These are phyloP conservation scores for Cichladusa arquata DNA, from an alignment of 2,113 vertebrate genomes.

Conservation along the genomic window DNA sequence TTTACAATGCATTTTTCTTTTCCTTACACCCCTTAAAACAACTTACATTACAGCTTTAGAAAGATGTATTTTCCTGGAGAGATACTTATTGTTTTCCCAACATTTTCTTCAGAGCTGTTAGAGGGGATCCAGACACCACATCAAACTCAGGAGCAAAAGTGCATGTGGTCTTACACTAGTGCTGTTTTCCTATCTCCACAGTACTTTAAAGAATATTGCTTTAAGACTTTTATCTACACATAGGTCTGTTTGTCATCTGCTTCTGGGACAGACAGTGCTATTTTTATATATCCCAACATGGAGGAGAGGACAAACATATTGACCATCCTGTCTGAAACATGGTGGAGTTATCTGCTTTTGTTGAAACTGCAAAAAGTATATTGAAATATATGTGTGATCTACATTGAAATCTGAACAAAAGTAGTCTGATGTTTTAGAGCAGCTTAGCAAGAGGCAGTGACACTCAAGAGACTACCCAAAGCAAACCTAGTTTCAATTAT, in stretches of 20 bases:
- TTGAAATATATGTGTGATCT: background rate
- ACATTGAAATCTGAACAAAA: background rate
- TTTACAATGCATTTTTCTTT: background rate
- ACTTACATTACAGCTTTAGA: background rate
- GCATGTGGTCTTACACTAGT: background rate
- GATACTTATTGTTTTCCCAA: background rate
- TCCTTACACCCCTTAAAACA: background rate
- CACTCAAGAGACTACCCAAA: background rate
- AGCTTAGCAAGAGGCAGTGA: background rate
- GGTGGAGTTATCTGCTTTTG: background rate
- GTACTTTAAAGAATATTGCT: background rate
- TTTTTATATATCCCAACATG: background rate
- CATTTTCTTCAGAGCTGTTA: background rate
- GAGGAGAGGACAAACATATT: background rate
- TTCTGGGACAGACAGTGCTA: background rate
- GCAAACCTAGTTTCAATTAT: background rate
- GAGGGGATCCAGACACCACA: background rate
- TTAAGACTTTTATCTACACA: background rate
- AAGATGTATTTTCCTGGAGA: background rate
- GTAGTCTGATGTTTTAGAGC: background rate
- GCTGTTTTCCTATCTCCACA: background rate
- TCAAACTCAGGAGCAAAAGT: background rate
- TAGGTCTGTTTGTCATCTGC: background rate
- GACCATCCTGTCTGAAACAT: background rate
- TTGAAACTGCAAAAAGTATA: background rate